Evolutionary conservation across 2,113 vertebrate genomes (phyloP).

Genomic region (Lethenteron reissneri): DNA sequence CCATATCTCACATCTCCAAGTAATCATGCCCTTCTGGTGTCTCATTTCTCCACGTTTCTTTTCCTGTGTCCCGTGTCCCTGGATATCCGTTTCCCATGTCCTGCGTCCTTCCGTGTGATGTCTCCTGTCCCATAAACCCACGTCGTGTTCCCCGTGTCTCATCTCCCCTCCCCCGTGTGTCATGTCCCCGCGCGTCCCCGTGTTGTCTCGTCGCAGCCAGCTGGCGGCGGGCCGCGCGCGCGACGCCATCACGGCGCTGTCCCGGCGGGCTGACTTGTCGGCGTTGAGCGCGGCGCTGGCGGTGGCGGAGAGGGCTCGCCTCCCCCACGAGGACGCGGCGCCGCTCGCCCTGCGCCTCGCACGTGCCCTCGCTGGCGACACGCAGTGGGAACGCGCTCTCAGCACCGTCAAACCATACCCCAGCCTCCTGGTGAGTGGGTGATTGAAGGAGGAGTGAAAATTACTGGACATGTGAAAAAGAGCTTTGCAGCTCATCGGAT

Average conservation of each 20-base stretch:
- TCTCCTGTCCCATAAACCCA: too few species aligned
- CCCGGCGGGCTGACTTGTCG: slow-evolving; percentile 51
- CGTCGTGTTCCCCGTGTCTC: background rate
- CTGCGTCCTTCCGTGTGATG: background rate
- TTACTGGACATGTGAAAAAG: too few species aligned
- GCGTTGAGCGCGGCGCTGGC: slow-evolving; percentile 48
- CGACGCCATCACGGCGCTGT: slow-evolving; percentile 66
- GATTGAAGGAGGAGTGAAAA: too few species aligned
- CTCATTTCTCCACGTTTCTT: too few species aligned
- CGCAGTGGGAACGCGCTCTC: slow-evolving; percentile 54
- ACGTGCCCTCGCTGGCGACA: slow-evolving; percentile 38
- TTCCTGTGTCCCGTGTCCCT: background rate
- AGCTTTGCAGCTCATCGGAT: too few species aligned
- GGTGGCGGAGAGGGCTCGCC: slow-evolving; percentile 38
- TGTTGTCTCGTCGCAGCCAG: slow-evolving; percentile 27
- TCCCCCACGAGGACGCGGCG: slow-evolving; percentile 30
- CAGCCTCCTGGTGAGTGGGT: slow-evolving; percentile 40
- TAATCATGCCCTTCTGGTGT: too few species aligned
- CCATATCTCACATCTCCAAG: too few species aligned
- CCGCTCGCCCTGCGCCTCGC: slow-evolving; percentile 54
- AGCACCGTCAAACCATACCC: slow-evolving; percentile 40
- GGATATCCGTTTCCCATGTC: background rate
- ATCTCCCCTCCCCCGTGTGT: background rate
- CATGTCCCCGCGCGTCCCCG: too few species aligned
- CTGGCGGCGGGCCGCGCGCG: slow-evolving; percentile 48